phyloP scores from a whole-genome alignment of 2,888 invertebrate species.

The Pachydiplax longipennis region DNA sequence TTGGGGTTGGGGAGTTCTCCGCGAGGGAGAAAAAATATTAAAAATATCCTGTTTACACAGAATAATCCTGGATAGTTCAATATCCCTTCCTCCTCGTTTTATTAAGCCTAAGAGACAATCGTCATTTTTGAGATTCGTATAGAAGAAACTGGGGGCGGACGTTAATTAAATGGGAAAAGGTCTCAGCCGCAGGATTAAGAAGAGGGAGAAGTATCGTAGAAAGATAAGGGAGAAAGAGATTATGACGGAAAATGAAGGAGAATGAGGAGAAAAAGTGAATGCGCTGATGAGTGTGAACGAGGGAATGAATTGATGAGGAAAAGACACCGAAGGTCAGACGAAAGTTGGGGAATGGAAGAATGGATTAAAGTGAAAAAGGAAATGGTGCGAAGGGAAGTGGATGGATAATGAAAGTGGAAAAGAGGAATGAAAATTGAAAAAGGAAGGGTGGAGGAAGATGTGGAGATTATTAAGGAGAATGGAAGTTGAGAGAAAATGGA shows the following conservation, averaged over 20 bases:
- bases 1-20: not conserved
- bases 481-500: no score
- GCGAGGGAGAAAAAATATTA: not conserved
- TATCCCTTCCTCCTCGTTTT: not conserved
- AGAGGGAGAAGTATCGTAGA: no score
- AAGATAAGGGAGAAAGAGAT: not conserved
- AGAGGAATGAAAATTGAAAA: not conserved
- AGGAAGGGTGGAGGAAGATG: no score
- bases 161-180: slow-evolving; percentile 28
- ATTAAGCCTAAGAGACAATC: not conserved
- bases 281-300: not conserved
- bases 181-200: not conserved
- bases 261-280: not conserved
- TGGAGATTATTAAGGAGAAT: no score
- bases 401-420: no score
- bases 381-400: not conserved
- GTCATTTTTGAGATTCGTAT: not conserved
- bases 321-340: no score
- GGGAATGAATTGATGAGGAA: not conserved
- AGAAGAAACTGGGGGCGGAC: not conserved
- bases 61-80: not conserved
- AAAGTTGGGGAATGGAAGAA: not conserved
- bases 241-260: not conserved
- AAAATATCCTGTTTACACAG: not conserved
- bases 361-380: not conserved